Conservation (phyloP, 53 echinoderm and acorn worm genomes). For the Paelopatides confundens region DNA sequence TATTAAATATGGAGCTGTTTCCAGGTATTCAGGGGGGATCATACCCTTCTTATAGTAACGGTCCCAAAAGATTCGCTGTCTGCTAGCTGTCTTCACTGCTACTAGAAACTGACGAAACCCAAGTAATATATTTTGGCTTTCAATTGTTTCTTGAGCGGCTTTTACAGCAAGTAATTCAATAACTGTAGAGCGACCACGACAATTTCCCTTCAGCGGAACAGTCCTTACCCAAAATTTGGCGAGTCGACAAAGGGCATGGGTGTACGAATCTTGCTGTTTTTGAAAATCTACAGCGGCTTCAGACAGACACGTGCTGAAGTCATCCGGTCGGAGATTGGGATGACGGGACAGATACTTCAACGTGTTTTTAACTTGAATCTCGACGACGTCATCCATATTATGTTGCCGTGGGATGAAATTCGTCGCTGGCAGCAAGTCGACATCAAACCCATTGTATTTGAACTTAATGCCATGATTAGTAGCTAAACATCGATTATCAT, state of each 20-base stretch:
- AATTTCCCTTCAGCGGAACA: background rate
- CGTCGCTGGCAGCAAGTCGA: slow-evolving; percentile 14
- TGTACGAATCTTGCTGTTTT: background rate
- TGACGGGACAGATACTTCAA: background rate
- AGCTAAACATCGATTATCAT: background rate
- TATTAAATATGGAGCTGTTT: background rate
- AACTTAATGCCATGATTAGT: background rate
- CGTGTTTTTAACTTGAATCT: background rate
- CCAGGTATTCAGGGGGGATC: background rate
- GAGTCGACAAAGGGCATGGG: background rate
- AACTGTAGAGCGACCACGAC: background rate
- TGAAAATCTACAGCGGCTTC: slow-evolving; percentile 16
- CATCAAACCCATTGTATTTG: background rate
- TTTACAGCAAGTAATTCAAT: background rate
- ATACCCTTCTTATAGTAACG: background rate
- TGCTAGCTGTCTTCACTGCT: background rate
- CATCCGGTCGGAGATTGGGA: background rate
- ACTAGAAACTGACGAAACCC: background rate
- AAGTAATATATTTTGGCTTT: background rate
- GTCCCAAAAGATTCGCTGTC: background rate
- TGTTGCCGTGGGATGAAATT: background rate
- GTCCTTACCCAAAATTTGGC: slow-evolving; percentile 16
- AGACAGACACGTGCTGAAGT: slow-evolving; percentile 14
- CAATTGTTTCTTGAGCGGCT: background rate
- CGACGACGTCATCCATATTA: no score